phyloP scores from a whole-genome alignment of 2,888 invertebrate species.

The Eilema caniola region DNA sequence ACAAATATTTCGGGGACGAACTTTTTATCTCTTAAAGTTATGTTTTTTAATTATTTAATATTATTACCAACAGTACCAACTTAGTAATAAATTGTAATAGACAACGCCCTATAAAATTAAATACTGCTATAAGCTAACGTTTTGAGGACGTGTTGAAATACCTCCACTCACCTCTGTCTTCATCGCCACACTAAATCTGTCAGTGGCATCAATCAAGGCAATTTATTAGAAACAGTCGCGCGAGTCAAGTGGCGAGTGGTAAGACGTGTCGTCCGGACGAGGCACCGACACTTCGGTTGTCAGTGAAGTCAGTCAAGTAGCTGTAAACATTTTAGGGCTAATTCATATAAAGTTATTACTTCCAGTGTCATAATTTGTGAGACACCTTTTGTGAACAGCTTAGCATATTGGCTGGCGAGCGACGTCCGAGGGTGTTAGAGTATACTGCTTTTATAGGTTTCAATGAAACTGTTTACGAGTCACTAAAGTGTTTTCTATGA shows the following conservation, averaged over 20 bases:
- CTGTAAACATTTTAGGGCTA: conserved; percentile 59
- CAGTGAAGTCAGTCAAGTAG: conserved; percentile 56
- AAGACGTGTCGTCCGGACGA: conserved; percentile 39
- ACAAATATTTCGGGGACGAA: neutral
- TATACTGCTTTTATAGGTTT: conserved; percentile 26
- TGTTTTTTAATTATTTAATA: neutral
- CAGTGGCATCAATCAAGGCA: conserved; percentile 36
- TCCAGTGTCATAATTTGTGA: conserved; percentile 45
- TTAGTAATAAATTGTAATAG: neutral
- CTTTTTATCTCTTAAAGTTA: neutral
- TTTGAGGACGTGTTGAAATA: conserved; percentile 22
- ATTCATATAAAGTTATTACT: conserved; percentile 62
- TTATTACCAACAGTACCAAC: neutral
- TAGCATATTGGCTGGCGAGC: conserved; percentile 39
- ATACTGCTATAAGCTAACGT: conserved; percentile 21
- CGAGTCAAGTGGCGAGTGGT: conserved; percentile 37
- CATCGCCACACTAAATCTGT: conserved; percentile 38
- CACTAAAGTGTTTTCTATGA: conserved; percentile 30
- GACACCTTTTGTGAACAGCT: conserved; percentile 33
- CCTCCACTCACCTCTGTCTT: conserved; percentile 24
- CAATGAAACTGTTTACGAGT: conserved; percentile 32
- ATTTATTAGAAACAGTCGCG: conserved; percentile 35
- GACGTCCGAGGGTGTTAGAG: conserved; percentile 13
- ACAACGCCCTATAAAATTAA: neutral
- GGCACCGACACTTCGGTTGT: conserved; percentile 41